Evolutionary conservation across 2,797 vertebrate species (phyloP).

Genomic region (Sebastes vulpes): DNA sequence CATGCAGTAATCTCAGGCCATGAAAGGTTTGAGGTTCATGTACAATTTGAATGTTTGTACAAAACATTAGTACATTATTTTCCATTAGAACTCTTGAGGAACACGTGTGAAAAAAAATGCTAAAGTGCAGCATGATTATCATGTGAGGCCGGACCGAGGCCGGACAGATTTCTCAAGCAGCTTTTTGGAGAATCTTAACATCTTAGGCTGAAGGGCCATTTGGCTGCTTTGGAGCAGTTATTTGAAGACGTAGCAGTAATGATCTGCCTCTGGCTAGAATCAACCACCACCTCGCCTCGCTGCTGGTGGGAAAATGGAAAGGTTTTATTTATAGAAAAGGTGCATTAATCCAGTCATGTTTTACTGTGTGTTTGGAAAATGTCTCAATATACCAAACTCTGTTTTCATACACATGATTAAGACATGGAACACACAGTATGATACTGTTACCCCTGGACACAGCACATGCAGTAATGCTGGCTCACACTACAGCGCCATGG

Average conservation of each 20-base stretch:
- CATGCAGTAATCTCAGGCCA: background rate
- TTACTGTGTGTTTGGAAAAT: background rate
- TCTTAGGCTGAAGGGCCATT: conserved; percentile 13
- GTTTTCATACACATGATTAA: conserved; percentile 1
- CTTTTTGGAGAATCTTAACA: background rate
- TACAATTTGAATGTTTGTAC: background rate
- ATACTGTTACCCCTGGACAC: conserved; percentile 5
- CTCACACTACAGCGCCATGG: conserved; percentile 23
- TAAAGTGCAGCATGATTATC: background rate
- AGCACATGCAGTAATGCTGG: conserved; percentile 22
- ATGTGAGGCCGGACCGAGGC: background rate
- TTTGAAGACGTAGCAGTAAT: conserved; percentile 47
- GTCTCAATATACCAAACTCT: background rate
- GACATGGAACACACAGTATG: background rate
- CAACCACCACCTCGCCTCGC: background rate
- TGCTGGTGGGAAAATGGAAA: conserved; percentile 24
- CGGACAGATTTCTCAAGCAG: conserved; percentile 3
- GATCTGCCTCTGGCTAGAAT: conserved; percentile 40
- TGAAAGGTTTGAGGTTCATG: background rate
- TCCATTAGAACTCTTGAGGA: background rate
- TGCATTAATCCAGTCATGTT: background rate
- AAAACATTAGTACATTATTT: background rate
- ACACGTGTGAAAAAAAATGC: background rate
- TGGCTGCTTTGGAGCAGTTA: conserved; percentile 40
- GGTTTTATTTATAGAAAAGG: background rate